Conservation (phyloP, 2,113 vertebrate species). For the Cavia porcellus region DNA sequence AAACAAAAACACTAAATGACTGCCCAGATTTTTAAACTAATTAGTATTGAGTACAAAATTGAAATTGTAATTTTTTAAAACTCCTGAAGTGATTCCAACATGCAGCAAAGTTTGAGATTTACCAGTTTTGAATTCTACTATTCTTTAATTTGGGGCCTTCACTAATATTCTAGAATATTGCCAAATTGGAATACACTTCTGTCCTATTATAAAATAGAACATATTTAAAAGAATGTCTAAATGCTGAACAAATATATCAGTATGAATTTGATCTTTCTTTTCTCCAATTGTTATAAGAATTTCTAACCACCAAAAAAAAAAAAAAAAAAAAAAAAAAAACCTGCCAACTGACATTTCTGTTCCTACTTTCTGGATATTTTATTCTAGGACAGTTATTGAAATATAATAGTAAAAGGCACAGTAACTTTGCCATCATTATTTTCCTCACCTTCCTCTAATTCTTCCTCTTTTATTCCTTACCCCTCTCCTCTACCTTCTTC, state of each 20-base stretch:
- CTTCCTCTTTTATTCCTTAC: background rate
- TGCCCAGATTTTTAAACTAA: background rate
- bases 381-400: background rate
- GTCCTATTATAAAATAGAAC: background rate
- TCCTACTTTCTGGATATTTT: background rate
- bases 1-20: background rate
- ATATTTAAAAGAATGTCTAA: background rate
- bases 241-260: background rate
- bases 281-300: background rate
- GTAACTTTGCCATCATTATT: background rate
- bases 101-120: background rate
- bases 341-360: background rate
- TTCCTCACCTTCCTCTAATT: background rate
- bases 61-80: background rate
- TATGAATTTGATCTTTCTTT: background rate
- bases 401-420: background rate
- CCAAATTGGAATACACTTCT: background rate
- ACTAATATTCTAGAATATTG: background rate
- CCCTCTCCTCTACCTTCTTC: background rate
- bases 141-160: background rate
- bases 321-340: background rate
- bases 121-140: background rate
- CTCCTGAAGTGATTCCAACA: background rate
- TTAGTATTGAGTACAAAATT: background rate
- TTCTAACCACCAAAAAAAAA: background rate